A percentile compares a stretch with the other conserved stretches of the same genome.
These are phyloP conservation scores for Drosophila incognita DNA, from an alignment of 2,888 invertebrate species.

Conservation along the genomic window DNA sequence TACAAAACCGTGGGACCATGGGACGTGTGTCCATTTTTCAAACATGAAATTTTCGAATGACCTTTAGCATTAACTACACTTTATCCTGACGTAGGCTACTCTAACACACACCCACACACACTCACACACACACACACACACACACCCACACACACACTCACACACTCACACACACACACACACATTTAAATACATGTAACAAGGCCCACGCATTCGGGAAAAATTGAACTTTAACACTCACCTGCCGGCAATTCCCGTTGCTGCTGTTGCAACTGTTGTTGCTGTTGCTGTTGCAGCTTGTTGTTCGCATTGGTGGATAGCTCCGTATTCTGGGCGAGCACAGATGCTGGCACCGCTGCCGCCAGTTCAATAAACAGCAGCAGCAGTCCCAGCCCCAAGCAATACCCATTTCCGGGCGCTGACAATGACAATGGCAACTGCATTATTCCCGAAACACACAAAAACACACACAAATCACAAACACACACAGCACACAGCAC, in stretches of 20 bases:
- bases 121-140: constrained; percentile 16
- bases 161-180: background rate
- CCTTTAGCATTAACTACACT: constrained; percentile 72
- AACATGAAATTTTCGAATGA: constrained; percentile 75
- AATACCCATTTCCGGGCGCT: constrained; percentile 21
- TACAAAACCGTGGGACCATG: constrained; percentile 11
- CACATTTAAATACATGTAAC: background rate
- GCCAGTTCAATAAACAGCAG: constrained; percentile 52
- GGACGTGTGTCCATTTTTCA: constrained; percentile 59
- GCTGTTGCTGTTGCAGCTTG: constrained; percentile 64
- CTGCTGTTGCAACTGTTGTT: constrained; percentile 56
- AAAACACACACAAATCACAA: background rate
- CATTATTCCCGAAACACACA: constrained; percentile 38
- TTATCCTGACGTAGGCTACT: constrained; percentile 45
- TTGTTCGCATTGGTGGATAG: constrained; percentile 76
- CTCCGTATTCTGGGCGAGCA: constrained; percentile 84
- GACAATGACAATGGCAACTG: constrained; percentile 47
- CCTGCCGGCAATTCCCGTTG: constrained; percentile 70
- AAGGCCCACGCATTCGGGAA: constrained; percentile 49
- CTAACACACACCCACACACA: constrained; percentile 11
- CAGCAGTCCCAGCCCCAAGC: constrained; percentile 58
- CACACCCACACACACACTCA: constrained; percentile 6
- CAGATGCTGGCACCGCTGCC: constrained; percentile 84
- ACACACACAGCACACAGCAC: background rate
- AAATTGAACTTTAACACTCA: constrained; percentile 68